Conservation (phyloP, 1,140 invertebrate genomes). For the Vollenhovia emeryi region DNA sequence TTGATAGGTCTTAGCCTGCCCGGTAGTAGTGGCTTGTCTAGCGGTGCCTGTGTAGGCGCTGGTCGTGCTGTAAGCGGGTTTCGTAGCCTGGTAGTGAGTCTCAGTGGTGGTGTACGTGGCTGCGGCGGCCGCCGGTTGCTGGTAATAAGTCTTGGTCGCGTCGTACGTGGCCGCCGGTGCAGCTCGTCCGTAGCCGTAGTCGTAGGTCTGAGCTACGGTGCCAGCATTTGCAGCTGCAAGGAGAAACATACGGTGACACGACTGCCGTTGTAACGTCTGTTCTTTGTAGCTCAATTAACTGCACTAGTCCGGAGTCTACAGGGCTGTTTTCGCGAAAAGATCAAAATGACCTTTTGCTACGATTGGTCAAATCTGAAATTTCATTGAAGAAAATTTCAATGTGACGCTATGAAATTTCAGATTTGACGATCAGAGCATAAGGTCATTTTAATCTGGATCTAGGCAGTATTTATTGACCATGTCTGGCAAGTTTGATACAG, state of each 20-base stretch:
- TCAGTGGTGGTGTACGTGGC: conserved; percentile 89
- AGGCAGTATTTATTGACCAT: too few relatives aligned
- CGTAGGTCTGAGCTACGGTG: conserved; percentile 88
- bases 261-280: not conserved
- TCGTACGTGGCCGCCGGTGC: conserved; percentile 88
- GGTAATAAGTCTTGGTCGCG: conserved; percentile 89
- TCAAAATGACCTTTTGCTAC: too few relatives aligned
- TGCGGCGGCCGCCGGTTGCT: conserved; percentile 89
- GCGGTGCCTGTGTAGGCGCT: conserved; percentile 88
- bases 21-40: conserved; percentile 86
- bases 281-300: too few relatives aligned
- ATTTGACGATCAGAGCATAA: too few relatives aligned
- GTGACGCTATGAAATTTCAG: too few relatives aligned
- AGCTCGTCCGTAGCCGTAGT: conserved; percentile 89
- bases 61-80: conserved; percentile 88
- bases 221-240: conserved; percentile 86
- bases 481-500: too few relatives aligned
- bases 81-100: conserved; percentile 87
- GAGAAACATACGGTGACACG: conserved; percentile 46
- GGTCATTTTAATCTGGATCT: too few relatives aligned
- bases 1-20: conserved; percentile 85
- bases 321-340: too few relatives aligned
- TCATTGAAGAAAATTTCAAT: too few relatives aligned
- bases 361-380: too few relatives aligned
- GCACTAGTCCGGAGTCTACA: too few relatives aligned